phyloP scores from a whole-genome alignment of 2,797 vertebrate species.

The Liparis tanakae region DNA sequence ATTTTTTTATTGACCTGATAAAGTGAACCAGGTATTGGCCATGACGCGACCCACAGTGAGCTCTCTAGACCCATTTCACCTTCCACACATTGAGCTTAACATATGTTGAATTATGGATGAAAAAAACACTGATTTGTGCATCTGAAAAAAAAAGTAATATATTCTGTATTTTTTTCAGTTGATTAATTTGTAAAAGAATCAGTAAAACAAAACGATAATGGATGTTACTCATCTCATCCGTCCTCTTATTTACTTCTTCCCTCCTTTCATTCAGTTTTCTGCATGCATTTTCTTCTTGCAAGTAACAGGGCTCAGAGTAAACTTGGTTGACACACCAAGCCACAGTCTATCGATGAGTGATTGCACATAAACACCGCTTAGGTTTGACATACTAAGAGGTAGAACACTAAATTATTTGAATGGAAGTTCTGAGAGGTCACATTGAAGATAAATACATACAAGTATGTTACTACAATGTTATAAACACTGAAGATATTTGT shows the following conservation, averaged over 20 bases:
- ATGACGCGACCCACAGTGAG: neutral
- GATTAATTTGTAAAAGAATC: neutral
- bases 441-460: constrained; percentile 14
- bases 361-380: constrained; percentile 17
- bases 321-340: constrained; percentile 8
- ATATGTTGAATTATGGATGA: neutral
- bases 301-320: neutral
- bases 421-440: constrained; percentile 1
- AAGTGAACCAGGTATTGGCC: neutral
- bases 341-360: constrained; percentile 23
- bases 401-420: neutral
- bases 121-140: neutral
- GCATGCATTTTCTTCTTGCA: neutral
- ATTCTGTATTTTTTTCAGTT: neutral
- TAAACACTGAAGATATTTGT: neutral
- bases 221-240: neutral
- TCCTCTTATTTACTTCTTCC: neutral
- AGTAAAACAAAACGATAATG: neutral
- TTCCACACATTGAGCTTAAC: neutral
- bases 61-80: neutral
- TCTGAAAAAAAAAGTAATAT: neutral
- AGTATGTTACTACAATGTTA: neutral
- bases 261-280: neutral
- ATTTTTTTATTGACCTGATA: neutral
- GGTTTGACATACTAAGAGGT: constrained; percentile 11